Evolutionary conservation across 2,888 invertebrate genomes (phyloP).

Genomic region (Lepidochitona cinerea): DNA sequence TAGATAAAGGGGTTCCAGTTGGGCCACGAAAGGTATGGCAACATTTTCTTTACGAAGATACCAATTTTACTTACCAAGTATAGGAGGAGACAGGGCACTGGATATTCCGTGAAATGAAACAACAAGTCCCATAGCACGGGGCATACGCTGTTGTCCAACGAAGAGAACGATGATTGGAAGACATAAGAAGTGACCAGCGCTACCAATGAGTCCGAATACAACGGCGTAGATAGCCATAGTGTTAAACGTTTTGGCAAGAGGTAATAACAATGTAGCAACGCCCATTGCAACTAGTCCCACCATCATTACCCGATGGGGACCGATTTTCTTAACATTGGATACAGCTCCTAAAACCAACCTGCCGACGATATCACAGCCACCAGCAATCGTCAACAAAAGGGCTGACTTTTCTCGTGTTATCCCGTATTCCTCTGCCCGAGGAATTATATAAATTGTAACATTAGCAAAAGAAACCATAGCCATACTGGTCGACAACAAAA

Average conservation of each 20-base stretch:
- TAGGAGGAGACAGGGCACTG: not conserved
- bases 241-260: not conserved
- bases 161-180: not conserved
- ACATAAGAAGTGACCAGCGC: not conserved
- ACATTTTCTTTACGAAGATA: too few relatives aligned
- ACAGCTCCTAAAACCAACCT: not conserved
- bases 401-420: not conserved
- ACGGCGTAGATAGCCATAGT: not conserved
- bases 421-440: not conserved
- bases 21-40: too few relatives aligned
- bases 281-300: not conserved
- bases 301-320: not conserved
- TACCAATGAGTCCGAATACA: not conserved
- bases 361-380: conserved; percentile 5
- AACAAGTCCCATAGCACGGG: not conserved
- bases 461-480: not conserved
- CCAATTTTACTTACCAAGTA: not conserved
- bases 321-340: not conserved
- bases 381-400: not conserved
- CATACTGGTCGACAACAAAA: not conserved
- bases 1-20: too few relatives aligned
- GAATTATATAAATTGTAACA: not conserved
- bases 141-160: not conserved
- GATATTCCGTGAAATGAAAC: not conserved
- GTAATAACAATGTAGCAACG: not conserved